These are phyloP conservation scores for Octonoba sinensis DNA, from an alignment of 2,888 invertebrate genomes.

Conservation along the genomic window DNA sequence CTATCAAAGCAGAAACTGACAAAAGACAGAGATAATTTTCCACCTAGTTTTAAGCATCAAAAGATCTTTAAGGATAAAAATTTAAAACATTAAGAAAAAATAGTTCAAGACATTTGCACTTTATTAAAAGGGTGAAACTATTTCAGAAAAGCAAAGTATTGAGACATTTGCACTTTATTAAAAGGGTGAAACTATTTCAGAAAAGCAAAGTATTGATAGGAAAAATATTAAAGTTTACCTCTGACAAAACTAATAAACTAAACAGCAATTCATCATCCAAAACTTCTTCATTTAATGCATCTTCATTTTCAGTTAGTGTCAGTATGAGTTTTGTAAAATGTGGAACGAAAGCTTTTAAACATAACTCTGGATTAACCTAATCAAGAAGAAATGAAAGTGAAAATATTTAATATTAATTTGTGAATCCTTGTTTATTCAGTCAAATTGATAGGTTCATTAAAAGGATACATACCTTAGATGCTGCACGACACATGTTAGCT, in stretches of 20 bases:
- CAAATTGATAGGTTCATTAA: not conserved
- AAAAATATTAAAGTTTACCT: constrained; percentile 71
- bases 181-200: not conserved
- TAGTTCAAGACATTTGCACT: not conserved
- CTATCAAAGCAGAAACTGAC: too few species aligned
- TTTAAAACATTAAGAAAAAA: not conserved
- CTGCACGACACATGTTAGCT: constrained; percentile 79
- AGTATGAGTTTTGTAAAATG: constrained; percentile 79
- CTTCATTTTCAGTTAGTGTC: constrained; percentile 76
- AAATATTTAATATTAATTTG: not conserved
- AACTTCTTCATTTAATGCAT: constrained; percentile 80
- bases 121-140: not conserved
- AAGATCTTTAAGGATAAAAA: not conserved
- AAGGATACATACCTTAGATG: constrained; percentile 71
- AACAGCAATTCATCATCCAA: constrained; percentile 84
- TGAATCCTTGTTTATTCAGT: not conserved
- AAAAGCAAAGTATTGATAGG: not conserved
- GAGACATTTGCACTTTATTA: not conserved
- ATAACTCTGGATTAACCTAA: constrained; percentile 78
- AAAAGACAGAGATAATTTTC: too few species aligned
- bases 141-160: not conserved
- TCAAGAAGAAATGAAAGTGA: constrained; percentile 34
- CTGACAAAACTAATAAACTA: constrained; percentile 81
- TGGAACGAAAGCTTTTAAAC: constrained; percentile 81
- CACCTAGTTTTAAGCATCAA: not conserved